A percentile compares a stretch with the other conserved stretches of the same genome.
phyloP scores from a whole-genome alignment of 2,113 vertebrate genomes.

The Urocolius indicus region DNA sequence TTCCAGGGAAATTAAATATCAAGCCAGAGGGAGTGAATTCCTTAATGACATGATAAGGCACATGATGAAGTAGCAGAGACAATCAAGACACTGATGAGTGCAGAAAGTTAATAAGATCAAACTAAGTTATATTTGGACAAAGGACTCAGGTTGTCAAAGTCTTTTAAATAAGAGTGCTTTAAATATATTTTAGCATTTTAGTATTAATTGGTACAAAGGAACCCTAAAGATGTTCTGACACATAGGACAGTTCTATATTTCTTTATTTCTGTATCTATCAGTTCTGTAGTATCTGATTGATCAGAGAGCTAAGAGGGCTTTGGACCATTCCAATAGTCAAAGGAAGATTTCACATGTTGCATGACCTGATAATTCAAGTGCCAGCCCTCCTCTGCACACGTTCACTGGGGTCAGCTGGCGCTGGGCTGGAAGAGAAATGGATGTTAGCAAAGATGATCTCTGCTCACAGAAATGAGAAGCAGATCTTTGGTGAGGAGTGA shows the following conservation, averaged over 20 bases:
- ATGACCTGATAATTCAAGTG: neutral
- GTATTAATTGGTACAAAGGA: neutral
- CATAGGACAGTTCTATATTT: accelerated
- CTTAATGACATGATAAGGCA: neutral
- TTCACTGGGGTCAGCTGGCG: neutral
- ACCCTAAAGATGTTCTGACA: neutral
- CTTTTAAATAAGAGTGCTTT: neutral
- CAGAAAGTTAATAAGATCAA: neutral
- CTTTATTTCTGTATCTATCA: too few relatives aligned
- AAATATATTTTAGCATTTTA: neutral
- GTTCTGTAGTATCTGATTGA: neutral
- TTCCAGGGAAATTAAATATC: neutral
- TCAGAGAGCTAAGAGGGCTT: neutral
- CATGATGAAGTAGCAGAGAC: neutral
- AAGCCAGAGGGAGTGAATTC: neutral
- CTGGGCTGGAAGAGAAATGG: neutral
- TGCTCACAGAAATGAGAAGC: accelerated
- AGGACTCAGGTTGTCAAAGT: neutral
- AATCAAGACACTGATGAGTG: neutral
- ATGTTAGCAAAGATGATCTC: accelerated
- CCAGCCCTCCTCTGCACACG: neutral
- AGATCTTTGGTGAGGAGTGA: neutral
- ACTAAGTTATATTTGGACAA: neutral
- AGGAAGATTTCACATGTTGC: neutral
- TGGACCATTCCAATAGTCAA: neutral